These are phyloP conservation scores for Enteromius paludinosus DNA, from an alignment of 2,797 vertebrate species.

Conservation along the genomic window DNA sequence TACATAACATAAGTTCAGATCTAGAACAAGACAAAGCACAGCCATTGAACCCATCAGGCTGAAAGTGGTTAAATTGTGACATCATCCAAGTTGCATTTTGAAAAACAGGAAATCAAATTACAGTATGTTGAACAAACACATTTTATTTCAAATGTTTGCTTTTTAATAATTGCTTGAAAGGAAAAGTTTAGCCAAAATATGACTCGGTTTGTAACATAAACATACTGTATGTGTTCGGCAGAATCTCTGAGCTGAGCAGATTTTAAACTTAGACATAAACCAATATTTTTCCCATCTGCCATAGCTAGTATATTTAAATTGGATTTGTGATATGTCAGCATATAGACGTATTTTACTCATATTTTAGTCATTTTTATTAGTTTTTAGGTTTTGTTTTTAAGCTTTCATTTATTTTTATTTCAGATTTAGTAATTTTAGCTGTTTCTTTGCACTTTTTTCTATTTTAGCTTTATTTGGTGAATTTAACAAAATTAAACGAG, in stretches of 20 bases:
- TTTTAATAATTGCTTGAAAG: constrained; percentile 13
- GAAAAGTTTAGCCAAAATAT: background rate
- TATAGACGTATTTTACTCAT: background rate
- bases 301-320: constrained; percentile 4
- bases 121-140: background rate
- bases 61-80: constrained; percentile 43
- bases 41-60: constrained; percentile 35
- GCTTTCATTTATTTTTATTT: background rate
- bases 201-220: background rate
- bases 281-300: background rate
- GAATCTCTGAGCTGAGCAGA: background rate
- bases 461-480: background rate
- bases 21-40: constrained; percentile 45
- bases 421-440: background rate
- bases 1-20: constrained; percentile 50
- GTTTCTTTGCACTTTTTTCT: background rate
- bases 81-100: constrained; percentile 4
- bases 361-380: background rate
- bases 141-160: constrained; percentile 10
- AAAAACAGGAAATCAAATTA: constrained; percentile 33
- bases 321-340: background rate
- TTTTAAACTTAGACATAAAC: background rate
- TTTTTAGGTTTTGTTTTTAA: background rate
- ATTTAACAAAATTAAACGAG: background rate
- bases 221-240: background rate